phyloP scores from a whole-genome alignment of 2,113 vertebrate species.

The Polyodon spathula region DNA sequence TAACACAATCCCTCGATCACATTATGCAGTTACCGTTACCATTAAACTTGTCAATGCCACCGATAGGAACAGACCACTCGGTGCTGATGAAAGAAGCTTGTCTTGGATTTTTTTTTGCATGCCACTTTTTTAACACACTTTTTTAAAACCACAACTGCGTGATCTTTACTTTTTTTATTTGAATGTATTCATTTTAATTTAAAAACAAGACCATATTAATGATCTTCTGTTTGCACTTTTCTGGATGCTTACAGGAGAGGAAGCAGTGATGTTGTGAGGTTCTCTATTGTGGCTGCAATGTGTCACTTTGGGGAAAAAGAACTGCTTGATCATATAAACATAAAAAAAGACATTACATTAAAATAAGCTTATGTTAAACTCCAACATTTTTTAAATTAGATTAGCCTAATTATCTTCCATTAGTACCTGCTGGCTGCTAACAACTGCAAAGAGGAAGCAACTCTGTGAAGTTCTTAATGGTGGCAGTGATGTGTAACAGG shows the following conservation, averaged over 20 bases:
- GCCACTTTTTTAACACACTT: not conserved
- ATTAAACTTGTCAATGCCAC: slow-evolving; percentile 60
- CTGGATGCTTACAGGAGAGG: slow-evolving; percentile 9
- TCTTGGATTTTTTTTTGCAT: slow-evolving; percentile 25
- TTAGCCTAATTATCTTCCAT: slow-evolving; percentile 41
- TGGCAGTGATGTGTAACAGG: slow-evolving; percentile 35
- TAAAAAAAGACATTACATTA: not conserved
- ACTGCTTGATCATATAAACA: slow-evolving; percentile 1
- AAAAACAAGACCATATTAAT: slow-evolving; percentile 10
- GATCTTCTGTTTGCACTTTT: slow-evolving; percentile 6
- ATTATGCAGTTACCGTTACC: slow-evolving; percentile 56
- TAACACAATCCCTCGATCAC: slow-evolving; percentile 73
- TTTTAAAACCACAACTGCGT: not conserved
- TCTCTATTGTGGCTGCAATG: not conserved
- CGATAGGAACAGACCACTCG: slow-evolving; percentile 40
- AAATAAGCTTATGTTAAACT: slow-evolving; percentile 14
- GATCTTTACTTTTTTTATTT: not conserved
- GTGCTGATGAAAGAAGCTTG: slow-evolving; percentile 29
- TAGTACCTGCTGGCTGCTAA: slow-evolving; percentile 33
- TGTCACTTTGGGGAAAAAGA: not conserved
- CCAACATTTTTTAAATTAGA: slow-evolving; percentile 42
- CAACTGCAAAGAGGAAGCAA: slow-evolving; percentile 33
- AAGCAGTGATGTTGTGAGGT: not conserved
- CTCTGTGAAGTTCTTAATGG: slow-evolving; percentile 36
- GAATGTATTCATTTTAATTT: not conserved